Evolutionary conservation across 2,797 vertebrate species (phyloP), one percentile per base, ranked within the genome.

Genomic region (Novumbra hubbsi): DNA sequence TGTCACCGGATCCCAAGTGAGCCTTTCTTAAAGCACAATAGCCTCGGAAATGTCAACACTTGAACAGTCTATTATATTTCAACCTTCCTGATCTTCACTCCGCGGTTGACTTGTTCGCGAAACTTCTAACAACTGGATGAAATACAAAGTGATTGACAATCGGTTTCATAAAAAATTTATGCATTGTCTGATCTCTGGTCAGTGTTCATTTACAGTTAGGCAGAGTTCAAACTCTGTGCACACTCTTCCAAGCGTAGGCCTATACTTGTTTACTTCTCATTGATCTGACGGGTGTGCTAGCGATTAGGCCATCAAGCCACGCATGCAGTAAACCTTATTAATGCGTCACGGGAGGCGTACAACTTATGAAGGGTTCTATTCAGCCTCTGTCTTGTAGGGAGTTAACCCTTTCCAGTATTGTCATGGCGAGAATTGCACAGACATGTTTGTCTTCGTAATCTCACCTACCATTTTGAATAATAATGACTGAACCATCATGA

Each of bases 11-110:
- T 87, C 90, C 88, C 88, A 91, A 90, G 91, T 88, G 86, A 77
- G 86, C 79, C 89, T 91, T 91, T 45, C 41, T 91, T 92, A 87
- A 73, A 90, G 87, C 86, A 90, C 90, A 92, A 92, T 89, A 86
- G 90, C 85, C 80, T 72, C 82, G 86, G 81, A 91, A 91, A 92
- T 92, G 92, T 91, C 90, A 92, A 84, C 84, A 83, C 87, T 90
- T 87, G 87, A 92, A 89, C 87, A 86, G 81, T 88, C 87, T 86
- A 88, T 91, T 90, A 88, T 88, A 86, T 86, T 88, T 85, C 52
- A 24, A 45, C 32, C 34, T 55, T 50, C 21, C 21, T 8, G 32
- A 21, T 76, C 79, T 76, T 81, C 73, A 2, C 0, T 17, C 38
- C 34, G 1, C 72, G 85, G 85, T 87, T 85, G 83, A 85, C 52